These are phyloP conservation scores for Anagyrus pseudococci DNA, from an alignment of 2,888 invertebrate species.

Conservation along the genomic window DNA sequence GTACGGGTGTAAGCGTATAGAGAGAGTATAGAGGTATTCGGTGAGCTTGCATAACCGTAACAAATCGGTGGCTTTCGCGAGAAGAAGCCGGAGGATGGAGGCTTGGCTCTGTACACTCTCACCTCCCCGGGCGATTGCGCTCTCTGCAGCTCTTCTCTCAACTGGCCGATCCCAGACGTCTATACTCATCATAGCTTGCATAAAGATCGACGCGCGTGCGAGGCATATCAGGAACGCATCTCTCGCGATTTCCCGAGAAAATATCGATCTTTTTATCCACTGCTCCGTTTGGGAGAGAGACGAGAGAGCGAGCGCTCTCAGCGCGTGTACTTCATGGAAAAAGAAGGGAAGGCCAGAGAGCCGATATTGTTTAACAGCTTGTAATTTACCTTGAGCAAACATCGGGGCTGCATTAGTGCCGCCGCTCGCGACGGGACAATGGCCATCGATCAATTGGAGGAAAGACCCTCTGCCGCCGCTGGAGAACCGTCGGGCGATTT, in stretches of 20 bases:
- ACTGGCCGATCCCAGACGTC: too few relatives aligned
- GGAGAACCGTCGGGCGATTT: too few relatives aligned
- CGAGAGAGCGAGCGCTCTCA: background rate
- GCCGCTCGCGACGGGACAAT: conserved; percentile 16
- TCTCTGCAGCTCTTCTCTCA: too few relatives aligned
- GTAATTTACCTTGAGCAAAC: conserved; percentile 32
- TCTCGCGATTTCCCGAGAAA: conserved; percentile 36
- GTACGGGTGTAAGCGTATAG: too few relatives aligned
- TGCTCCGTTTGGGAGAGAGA: background rate
- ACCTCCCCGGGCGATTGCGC: conserved; percentile 56
- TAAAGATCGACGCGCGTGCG: too few relatives aligned
- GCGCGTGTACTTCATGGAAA: background rate
- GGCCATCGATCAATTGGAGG: conserved; percentile 43
- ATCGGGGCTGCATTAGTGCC: conserved; percentile 2
- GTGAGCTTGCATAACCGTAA: too few relatives aligned
- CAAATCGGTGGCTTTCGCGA: too few relatives aligned
- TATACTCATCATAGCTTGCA: too few relatives aligned
- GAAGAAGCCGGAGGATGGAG: too few relatives aligned
- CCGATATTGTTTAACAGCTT: conserved; percentile 24
- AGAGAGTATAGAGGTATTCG: too few relatives aligned
- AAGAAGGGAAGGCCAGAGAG: background rate
- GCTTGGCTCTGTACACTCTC: too few relatives aligned
- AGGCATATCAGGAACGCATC: conserved; percentile 50
- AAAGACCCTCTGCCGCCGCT: too few relatives aligned
- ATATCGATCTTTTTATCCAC: conserved; percentile 26